Base-by-base conservation (phyloP, 2,113 vertebrate genomes). In the Pyrgilauda ruficollis region DNA sequence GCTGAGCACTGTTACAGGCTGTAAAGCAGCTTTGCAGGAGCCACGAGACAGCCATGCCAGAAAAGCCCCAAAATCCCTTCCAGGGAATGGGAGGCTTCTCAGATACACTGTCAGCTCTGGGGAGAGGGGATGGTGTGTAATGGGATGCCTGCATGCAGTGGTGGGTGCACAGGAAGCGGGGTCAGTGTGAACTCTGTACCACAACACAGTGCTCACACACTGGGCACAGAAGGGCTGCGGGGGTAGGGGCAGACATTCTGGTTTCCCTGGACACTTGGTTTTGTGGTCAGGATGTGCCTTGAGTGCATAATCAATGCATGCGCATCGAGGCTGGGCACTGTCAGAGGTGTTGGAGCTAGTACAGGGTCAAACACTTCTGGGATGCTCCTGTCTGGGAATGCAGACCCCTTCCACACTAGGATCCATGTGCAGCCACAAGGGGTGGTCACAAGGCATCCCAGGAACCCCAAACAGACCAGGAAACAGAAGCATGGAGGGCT, bases 141-240 rank as follows among this genome's bases (percentile, higher is more conserved):
- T 3, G 39, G 13, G 43, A 10, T 73, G 49, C 39, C 63, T 47
- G 49, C 21, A 24, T 4, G 11, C 27, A 50, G 33, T 0, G 10
- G 26, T 85, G 67, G 52, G 14, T 35, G 53, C 49, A 72, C 28
- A 18, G 66, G 69, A 27, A 63, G 69, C 11, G 11, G 84, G 55
- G 47, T 35, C 23, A 10, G 15, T 13, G 30, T 43, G 84, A 50
- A 5, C 49, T 16, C 35, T 9, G 3, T 13, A 6, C 17, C 3
- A 0, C 18, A 33, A 37, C 2, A 4, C 26, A 14, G 15, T 2
- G 50, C n/a, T 4, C 2, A 33, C 44, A 23, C 0, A 0, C 15
- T 8, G 49, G 35, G 80, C 53, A n/a, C 50, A 3, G 2, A 46
- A 55, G 37, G 59, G 26, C 6, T 52, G 10, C 31, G 31, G 50